Evolutionary conservation across 2,888 invertebrate species (phyloP).

Genomic region (Coleophora deauratella): DNA sequence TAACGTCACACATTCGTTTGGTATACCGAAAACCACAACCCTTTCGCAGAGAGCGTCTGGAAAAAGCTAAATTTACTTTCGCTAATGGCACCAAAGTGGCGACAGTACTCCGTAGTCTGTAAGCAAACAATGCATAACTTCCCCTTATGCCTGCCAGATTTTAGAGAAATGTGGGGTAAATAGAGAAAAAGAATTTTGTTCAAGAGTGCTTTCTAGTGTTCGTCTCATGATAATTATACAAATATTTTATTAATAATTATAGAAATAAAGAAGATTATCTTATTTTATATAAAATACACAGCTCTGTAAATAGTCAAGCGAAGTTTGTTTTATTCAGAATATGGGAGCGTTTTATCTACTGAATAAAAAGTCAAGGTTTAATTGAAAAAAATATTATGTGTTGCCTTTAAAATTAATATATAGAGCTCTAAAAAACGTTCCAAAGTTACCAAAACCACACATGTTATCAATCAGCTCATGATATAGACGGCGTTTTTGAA

Average conservation of each 20-base stretch:
- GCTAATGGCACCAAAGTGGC: slow-evolving; percentile 38
- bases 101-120: slow-evolving; percentile 27
- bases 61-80: slow-evolving; percentile 32
- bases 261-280: too few species aligned
- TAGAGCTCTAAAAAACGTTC: too few species aligned
- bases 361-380: too few species aligned
- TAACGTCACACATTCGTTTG: slow-evolving; percentile 15
- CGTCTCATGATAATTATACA: too few species aligned
- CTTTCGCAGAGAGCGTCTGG: slow-evolving; percentile 19
- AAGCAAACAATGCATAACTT: slow-evolving; percentile 38
- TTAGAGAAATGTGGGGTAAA: slow-evolving; percentile 19
- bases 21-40: slow-evolving; percentile 12
- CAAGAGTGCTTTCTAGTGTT: slow-evolving; percentile 4
- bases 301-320: too few species aligned
- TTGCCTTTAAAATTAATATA: too few species aligned
- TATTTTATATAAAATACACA: too few species aligned
- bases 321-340: too few species aligned
- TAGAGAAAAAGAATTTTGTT: slow-evolving; percentile 10
- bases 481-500: slow-evolving; percentile 47
- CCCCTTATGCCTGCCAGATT: slow-evolving; percentile 27
- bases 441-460: slow-evolving; percentile 31
- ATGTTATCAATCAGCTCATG: slow-evolving; percentile 57
- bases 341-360: too few species aligned
- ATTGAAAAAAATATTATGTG: too few species aligned
- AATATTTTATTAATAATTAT: too few species aligned